Evolutionary conservation across 2,888 invertebrate genomes (phyloP), one percentile per base, ranked within the genome.

Genomic region (Neelides folsomi): DNA sequence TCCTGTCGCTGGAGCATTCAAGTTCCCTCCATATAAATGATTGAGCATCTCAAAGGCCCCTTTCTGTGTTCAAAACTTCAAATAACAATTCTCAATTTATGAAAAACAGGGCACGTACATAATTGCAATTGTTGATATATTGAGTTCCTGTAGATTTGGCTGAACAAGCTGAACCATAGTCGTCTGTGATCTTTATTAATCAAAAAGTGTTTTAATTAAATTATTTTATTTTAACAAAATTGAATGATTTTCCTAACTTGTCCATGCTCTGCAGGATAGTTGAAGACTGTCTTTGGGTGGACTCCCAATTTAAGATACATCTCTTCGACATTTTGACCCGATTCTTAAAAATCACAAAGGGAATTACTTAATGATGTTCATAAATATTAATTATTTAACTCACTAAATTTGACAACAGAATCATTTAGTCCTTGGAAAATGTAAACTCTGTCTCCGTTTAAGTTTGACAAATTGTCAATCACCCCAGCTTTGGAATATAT

Each of bases 401-500:
- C 38, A 56, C 54, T 49, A 16, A 55, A 57, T 41, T 65, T 59
- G 1, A 71, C 69, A 2, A 66, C 65, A 1, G 66, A 53, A 53
- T 71, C 71, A 9, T 55, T 48, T 6, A 53, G 61, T 7, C 71
- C 70, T 50, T 66, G 64, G 52, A 68, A 70, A 46, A 70, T 65
- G 58, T 64, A 70, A 3, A 69, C 67, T 42, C 57, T 65, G 54
- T 67, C 67, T 27, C 63, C 56, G 5, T 39, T 47, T 53, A 70
- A 57, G 50, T 67, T 62, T 12, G 58, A 54, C 1, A 67, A 62
- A n/a, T 64, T 52, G 52, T 70, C 70, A 41, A 68, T 67, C 48
- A 65, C 62, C 9, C 67, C 67, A 9, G 46, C 35, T 1, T 43
- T 37, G 2, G 58, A 57, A n/a, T 56, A 56, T 1, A 49, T 54